Base-by-base conservation (phyloP, 2,797 vertebrate genomes). In the Taeniopygia guttata region DNA sequence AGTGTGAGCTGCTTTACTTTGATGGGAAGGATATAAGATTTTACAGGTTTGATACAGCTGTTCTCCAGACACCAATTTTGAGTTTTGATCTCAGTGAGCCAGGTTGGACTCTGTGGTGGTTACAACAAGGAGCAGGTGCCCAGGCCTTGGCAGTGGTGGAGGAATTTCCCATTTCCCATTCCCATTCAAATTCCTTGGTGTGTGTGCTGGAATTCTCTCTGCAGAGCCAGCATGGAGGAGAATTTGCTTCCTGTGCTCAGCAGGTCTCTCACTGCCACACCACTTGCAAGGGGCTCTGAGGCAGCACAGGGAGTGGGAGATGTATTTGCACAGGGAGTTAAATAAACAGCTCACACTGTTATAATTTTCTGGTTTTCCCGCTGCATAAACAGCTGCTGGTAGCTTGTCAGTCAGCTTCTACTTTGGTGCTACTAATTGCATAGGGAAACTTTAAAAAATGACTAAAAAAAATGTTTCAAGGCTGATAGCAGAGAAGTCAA, bases 381-480 rank as follows among this genome's bases (percentile, higher is more conserved):
- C 69, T 56, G 5, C 70, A 78, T 36, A 80, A 91, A 79, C 58
- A 74, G 58, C 78, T 55, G 36, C 48, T 76, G 87, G 74, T 40
- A 58, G 42, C 60, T 81, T 90, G 74, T 89, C 84, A 83, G 63
- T 95, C 93, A 88, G 58, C 51, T 70, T 30, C 76, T 88, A 17
- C 38, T 62, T 80, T 68, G 75, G 73, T 83, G 80, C 69, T 92
- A 27, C 56, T 96, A 79, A 90, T 95, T 95, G 74, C 46, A 76
- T 29, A 86, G 73, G 89, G 54, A 46, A 74, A 93, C 40, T 38
- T 91, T 96, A 96, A 95, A 91, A 95, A 78, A 23, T 5, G 27
- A 60, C 67, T 78, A 36, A 56, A 69, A 56, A 69, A 91, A 83
- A 92, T 62, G 42, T 94, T 67, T 77, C 67, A 52, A 85, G 23